These are phyloP conservation scores for Lissocephala sabroskyi DNA, from an alignment of 2,888 invertebrate genomes.

Conservation along the genomic window DNA sequence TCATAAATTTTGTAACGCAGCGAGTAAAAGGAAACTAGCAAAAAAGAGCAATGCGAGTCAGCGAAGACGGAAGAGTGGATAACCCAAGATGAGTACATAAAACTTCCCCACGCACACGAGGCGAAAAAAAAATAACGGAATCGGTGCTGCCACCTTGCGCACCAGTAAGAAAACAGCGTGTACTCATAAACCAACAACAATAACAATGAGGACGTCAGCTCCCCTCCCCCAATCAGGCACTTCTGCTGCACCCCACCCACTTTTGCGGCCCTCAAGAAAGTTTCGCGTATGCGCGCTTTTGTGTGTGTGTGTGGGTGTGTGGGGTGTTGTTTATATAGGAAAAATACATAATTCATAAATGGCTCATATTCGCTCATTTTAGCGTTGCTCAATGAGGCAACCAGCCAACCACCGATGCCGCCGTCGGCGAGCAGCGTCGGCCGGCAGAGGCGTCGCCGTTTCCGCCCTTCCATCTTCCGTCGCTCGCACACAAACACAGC, in stretches of 20 bases:
- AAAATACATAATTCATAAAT: conserved; percentile 68
- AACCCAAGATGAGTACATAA: conserved; percentile 28
- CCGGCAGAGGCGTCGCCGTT: conserved; percentile 21
- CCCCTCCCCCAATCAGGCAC: no score
- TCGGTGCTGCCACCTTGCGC: conserved; percentile 54
- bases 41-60: no score
- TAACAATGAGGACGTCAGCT: conserved; percentile 13
- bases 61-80: no score
- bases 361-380: conserved; percentile 67
- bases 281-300: conserved; percentile 5
- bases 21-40: not conserved
- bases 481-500: conserved; percentile 32
- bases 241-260: conserved; percentile 29
- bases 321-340: conserved; percentile 39
- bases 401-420: conserved; percentile 25
- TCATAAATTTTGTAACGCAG: conserved; percentile 40
- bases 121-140: conserved; percentile 15
- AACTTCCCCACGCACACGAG: conserved; percentile 7
- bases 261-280: conserved; percentile 10
- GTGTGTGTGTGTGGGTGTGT: conserved; percentile 10
- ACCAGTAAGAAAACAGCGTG: conserved; percentile 67
- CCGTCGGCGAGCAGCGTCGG: conserved; percentile 24
- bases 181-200: conserved; percentile 38
- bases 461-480: conserved; percentile 63
- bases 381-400: conserved; percentile 21